These are phyloP conservation scores for Chaetodon trifasciatus DNA, from an alignment of 2,797 vertebrate genomes.

Conservation along the genomic window DNA sequence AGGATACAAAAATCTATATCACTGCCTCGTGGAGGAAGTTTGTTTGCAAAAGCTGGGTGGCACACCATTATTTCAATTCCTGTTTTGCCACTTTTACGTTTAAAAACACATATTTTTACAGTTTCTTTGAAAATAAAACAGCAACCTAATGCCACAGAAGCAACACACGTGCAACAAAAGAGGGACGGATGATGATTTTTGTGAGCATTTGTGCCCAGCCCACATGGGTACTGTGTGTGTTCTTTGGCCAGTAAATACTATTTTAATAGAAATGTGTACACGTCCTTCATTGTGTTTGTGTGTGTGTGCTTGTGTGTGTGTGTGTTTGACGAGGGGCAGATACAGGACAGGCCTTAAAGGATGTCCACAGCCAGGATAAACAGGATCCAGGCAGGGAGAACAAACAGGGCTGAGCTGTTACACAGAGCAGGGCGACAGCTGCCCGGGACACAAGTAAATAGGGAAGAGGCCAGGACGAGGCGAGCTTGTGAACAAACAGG, in stretches of 20 bases:
- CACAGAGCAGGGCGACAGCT: slow-evolving; percentile 85
- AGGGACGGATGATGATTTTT: slow-evolving; percentile 29
- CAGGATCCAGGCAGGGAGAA: slow-evolving; percentile 80
- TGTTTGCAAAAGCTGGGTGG: neutral
- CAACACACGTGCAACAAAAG: slow-evolving; percentile 43
- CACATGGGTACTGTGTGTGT: slow-evolving; percentile 53
- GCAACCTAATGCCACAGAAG: slow-evolving; percentile 63
- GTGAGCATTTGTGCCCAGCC: slow-evolving; percentile 44
- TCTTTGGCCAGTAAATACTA: slow-evolving; percentile 74
- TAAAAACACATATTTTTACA: slow-evolving; percentile 67
- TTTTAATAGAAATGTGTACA: slow-evolving; percentile 77
- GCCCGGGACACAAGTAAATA: slow-evolving; percentile 86
- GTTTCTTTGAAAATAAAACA: neutral
- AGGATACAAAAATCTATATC: slow-evolving; percentile 3
- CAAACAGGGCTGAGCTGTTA: slow-evolving; percentile 82
- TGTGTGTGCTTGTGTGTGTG: slow-evolving; percentile 45
- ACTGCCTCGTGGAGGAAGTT: slow-evolving; percentile 7
- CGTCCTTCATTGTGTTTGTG: slow-evolving; percentile 52
- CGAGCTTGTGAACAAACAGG: slow-evolving; percentile 90
- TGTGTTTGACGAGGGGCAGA: slow-evolving; percentile 81
- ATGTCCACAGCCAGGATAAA: slow-evolving; percentile 84
- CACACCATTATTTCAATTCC: slow-evolving; percentile 41
- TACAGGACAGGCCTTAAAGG: slow-evolving; percentile 81
- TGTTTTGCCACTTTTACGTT: slow-evolving; percentile 40
- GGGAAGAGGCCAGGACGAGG: slow-evolving; percentile 86